Evolutionary conservation across 2,888 invertebrate genomes (phyloP), one percentile per base, ranked within the genome.

Genomic region (Drosophila ustulata): DNA sequence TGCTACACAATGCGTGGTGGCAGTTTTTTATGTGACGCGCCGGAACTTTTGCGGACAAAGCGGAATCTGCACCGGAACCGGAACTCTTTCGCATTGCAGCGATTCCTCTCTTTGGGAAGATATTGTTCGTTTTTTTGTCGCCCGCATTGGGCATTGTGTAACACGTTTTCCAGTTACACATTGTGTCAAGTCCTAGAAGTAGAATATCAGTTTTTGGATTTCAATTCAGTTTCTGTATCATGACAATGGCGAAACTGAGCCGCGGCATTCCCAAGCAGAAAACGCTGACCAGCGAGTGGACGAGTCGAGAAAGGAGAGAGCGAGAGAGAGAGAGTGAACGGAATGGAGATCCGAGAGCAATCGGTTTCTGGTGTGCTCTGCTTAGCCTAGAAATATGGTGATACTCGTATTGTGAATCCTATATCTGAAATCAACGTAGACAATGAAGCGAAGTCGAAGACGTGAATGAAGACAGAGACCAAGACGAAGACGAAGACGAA

Each of bases 211-310:
- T 52, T 47, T 41, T 41, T 51, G 49, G 28, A 23, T 58, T 65
- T 41, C 61, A 63, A 41, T 41, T 41, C 13, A 39, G 39, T 39
- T 56, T 43, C 55, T 43, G 50, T 51, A 41, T 30, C 11, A 41
- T 49, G 41, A 58, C 62, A 61, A 53, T 51, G 37, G 8, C 39
- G 51, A 57, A 58, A 49, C 62, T 49, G 45, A 62, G 51, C 47
- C 58, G 65, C 72, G 77, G 62, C 75, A 82, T 82, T 85, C 89
- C 89, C 90, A 89, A 89, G 89, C 89, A 89, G 89, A 88, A 89
- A 84, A 73, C 61, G 57, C 57, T 37, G 61, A 51, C 30, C 64
- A 64, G 63, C 53, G 66, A 51, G 59, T 46, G 43, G 46, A 47
- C 32, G 3, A n/a, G n/a, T 37, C 4, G 37, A 45, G 43, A 43